Percentiles rank a stretch among this genome's conserved stretches.
Conservation (phyloP, 64 coral and sea anemone species). For the Orbicella faveolata region DNA sequence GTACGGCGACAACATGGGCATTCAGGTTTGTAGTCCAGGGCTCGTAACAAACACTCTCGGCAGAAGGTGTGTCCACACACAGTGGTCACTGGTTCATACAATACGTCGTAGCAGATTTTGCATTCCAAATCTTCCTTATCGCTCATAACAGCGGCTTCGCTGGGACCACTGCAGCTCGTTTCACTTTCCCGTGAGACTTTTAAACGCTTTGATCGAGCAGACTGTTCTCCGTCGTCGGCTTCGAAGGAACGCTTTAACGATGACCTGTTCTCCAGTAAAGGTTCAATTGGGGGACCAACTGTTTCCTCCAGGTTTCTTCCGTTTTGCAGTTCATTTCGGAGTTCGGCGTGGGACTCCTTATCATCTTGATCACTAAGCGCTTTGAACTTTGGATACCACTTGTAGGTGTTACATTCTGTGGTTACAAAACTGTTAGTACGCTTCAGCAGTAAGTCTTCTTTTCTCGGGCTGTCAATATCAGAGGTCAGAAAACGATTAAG, state of each 20-base stretch:
- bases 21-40: background rate
- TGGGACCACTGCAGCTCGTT: too few relatives aligned
- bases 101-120: constrained; percentile 13
- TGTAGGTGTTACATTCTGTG: too few relatives aligned
- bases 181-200: background rate
- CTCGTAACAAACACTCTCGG: background rate
- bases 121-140: constrained; percentile 9
- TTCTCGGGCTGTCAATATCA: background rate
- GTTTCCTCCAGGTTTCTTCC: background rate
- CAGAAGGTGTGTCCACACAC: constrained; percentile 28
- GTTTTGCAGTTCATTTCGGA: background rate
- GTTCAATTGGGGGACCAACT: too few relatives aligned
- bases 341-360: background rate
- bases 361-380: too few relatives aligned
- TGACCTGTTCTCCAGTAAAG: background rate
- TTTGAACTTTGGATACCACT: too few relatives aligned
- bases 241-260: background rate
- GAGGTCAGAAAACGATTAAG: background rate
- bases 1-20: constrained; percentile 43
- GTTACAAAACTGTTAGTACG: background rate
- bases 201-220: background rate
- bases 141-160: background rate
- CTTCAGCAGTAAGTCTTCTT: background rate
- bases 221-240: background rate
- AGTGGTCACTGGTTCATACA: constrained; percentile 16